phyloP scores from a whole-genome alignment of 2,797 vertebrate species.

The Pampus argenteus region DNA sequence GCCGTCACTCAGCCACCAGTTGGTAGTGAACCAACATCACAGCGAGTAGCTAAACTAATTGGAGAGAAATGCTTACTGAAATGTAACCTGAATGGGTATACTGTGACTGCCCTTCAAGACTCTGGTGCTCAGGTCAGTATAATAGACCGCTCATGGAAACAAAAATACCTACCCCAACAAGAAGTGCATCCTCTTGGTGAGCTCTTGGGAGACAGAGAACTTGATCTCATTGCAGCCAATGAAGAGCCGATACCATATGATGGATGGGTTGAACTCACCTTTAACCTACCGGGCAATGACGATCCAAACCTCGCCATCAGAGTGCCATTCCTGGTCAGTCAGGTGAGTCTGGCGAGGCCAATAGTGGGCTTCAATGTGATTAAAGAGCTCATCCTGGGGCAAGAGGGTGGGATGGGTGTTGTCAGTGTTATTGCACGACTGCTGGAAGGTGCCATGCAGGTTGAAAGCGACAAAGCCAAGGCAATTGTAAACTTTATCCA shows the following conservation, averaged over 20 bases:
- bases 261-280: constrained; percentile 26
- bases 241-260: constrained; percentile 7
- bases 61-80: constrained; percentile 28
- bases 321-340: constrained; percentile 20
- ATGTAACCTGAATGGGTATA: constrained; percentile 13
- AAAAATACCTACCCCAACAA: constrained; percentile 16
- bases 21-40: constrained; percentile 3
- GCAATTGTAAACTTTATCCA: constrained; percentile 37
- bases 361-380: constrained; percentile 27
- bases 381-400: constrained; percentile 30
- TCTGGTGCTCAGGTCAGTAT: constrained; percentile 31
- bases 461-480: constrained; percentile 19
- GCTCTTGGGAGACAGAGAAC: not conserved
- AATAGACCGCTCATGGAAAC: constrained; percentile 17
- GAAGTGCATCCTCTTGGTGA: constrained; percentile 16
- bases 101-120: constrained; percentile 5
- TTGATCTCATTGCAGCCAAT: not conserved
- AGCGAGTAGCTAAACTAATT: constrained; percentile 19
- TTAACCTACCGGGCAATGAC: constrained; percentile 26
- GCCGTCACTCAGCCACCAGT: not conserved
- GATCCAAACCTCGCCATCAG: constrained; percentile 23
- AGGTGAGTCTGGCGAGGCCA: not conserved
- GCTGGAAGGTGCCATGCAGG: constrained; percentile 23
- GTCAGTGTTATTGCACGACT: not conserved
- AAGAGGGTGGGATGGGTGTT: not conserved